A percentile compares a stretch with the other conserved stretches of the same genome.
phyloP scores from a whole-genome alignment of 30 jellyfish, hydroid and myxozoan species.

The Hydractinia echinata region DNA sequence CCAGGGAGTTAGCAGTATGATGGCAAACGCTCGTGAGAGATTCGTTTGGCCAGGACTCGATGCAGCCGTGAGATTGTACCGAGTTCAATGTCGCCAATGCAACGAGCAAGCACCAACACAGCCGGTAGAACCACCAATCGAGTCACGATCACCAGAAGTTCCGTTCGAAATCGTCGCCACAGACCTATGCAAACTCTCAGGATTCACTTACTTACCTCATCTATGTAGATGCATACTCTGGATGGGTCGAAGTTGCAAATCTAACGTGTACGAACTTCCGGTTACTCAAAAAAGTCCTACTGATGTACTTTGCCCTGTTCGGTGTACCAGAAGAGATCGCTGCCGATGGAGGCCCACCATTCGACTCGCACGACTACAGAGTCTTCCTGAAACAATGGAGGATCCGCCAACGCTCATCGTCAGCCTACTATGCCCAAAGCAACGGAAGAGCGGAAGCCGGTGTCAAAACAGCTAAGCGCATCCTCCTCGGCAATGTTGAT shows the following conservation, averaged over 20 bases:
- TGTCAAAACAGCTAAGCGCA: too few relatives aligned
- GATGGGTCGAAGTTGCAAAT: slow-evolving; percentile 40
- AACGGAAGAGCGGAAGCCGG: too few relatives aligned
- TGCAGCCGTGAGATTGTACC: slow-evolving; percentile 30
- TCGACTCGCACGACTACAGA: background rate
- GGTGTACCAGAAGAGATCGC: background rate
- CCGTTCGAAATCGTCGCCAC: slow-evolving; percentile 22
- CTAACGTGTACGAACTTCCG: slow-evolving; percentile 3
- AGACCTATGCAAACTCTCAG: slow-evolving; percentile 32
- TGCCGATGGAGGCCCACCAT: slow-evolving; percentile 1
- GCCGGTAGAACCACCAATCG: slow-evolving; percentile 30
- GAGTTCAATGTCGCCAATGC: slow-evolving; percentile 26
- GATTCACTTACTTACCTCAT: slow-evolving; percentile 29
- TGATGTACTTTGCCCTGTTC: slow-evolving; percentile 17
- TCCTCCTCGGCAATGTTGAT: too few relatives aligned
- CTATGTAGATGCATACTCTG: slow-evolving; percentile 33
- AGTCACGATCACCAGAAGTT: slow-evolving; percentile 24
- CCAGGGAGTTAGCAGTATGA: slow-evolving; percentile 44
- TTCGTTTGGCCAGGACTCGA: slow-evolving; percentile 50
- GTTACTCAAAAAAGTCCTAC: background rate
- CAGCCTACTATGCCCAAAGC: slow-evolving; percentile 31
- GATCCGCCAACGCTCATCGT: slow-evolving; percentile 18
- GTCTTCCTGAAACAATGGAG: slow-evolving; percentile 18
- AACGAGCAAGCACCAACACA: slow-evolving; percentile 32
- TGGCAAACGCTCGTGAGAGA: slow-evolving; percentile 39